Conservation (phyloP, 2,797 vertebrate genomes). For the Limnodromus scolopaceus region DNA sequence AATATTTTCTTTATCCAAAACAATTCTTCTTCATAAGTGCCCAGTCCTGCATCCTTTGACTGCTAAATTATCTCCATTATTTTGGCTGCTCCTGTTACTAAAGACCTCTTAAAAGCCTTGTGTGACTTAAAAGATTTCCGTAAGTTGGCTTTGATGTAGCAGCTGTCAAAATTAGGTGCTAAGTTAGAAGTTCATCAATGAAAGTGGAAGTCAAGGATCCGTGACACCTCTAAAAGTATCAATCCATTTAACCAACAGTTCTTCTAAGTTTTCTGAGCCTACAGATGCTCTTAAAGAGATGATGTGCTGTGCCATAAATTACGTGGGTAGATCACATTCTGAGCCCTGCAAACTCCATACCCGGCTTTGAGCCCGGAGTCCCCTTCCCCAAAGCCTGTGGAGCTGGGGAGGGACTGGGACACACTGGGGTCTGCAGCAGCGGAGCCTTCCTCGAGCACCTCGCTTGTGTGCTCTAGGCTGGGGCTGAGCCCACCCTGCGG, state of each 20-base stretch:
- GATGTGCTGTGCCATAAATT: neutral
- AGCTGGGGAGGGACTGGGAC: neutral
- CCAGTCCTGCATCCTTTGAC: neutral
- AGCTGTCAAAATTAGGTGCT: neutral
- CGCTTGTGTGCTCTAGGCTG: neutral
- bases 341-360: neutral
- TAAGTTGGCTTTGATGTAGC: neutral
- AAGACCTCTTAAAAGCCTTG: neutral
- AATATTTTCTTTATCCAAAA: neutral
- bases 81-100: neutral
- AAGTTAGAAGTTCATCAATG: neutral
- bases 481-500: neutral
- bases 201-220: neutral
- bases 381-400: neutral
- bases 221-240: neutral
- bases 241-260: neutral
- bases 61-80: neutral
- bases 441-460: neutral
- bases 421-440: neutral
- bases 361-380: neutral
- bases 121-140: neutral
- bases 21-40: neutral
- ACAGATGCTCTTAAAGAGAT: neutral
- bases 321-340: neutral
- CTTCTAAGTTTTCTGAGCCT: neutral